A percentile compares a stretch with the other conserved stretches of the same genome.
Evolutionary conservation across 2,113 vertebrate genomes (phyloP).

Genomic region (Phasianus colchicus): DNA sequence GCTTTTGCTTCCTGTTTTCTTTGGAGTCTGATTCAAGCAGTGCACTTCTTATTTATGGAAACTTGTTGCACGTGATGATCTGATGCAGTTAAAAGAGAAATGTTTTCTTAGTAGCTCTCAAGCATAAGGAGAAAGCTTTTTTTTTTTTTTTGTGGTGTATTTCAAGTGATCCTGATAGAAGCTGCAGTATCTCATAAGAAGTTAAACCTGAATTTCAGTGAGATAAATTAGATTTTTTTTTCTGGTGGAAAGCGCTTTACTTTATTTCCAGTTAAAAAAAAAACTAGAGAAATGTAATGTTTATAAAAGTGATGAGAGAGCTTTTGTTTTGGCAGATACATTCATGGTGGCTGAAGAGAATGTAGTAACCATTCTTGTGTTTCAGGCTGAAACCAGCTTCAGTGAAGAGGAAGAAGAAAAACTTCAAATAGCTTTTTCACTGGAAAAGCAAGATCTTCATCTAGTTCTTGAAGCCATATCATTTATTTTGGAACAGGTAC

Average conservation of each 20-base stretch:
- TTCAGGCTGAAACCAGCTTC: constrained; percentile 90
- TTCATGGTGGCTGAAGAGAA: neutral
- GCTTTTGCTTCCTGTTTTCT: neutral
- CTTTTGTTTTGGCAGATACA: neutral
- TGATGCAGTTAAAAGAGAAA: neutral
- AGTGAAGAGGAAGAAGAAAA: constrained; percentile 96
- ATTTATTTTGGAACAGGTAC: constrained; percentile 94
- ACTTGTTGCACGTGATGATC: neutral
- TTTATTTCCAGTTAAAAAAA: neutral
- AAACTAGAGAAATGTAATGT: neutral
- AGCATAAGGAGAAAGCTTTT: neutral
- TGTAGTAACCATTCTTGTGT: constrained; percentile 31
- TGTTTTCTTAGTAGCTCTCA: neutral
- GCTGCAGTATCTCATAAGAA: neutral
- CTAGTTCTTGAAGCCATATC: constrained; percentile 90
- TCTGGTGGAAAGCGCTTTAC: neutral
- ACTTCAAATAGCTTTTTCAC: constrained; percentile 87
- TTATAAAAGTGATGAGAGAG: neutral
- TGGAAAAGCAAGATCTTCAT: constrained; percentile 90
- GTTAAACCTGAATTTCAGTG: neutral
- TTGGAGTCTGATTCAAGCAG: neutral
- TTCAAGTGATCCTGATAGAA: neutral
- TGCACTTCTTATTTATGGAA: neutral
- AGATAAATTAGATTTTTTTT: neutral
- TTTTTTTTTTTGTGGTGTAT: neutral